Evolutionary conservation across 2,888 invertebrate genomes (phyloP), one percentile per base, ranked within the genome.

Genomic region (Drosophila tripunctata): DNA sequence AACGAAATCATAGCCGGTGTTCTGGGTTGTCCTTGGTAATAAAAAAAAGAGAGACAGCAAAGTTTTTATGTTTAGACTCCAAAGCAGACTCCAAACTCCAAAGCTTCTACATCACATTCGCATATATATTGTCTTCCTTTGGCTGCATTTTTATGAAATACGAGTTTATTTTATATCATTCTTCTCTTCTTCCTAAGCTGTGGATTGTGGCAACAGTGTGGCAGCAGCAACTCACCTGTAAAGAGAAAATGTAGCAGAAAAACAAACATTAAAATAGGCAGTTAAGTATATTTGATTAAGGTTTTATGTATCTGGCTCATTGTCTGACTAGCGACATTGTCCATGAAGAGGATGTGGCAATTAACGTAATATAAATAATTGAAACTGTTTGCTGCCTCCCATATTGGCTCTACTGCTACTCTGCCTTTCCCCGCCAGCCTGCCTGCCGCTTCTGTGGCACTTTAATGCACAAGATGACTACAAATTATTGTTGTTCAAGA

Each of bases 221-320:
- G 51, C 12, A 45, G 36, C 51, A 57, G 48, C 60, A 77, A 85
- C 82, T 86, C 71, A 87, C 88, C 82, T 83, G 88, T 56, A 83
- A 87, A 74, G 80, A 83, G 60, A 71, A 54, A 61, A 58, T 43
- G 50, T 64, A 70, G 74, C 72, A 61, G 68, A 85, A 67, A 87
- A 87, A 76, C 50, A 87, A 79, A 76, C 83, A 85, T 79, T 76
- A 82, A 57, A 85, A 85, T 71, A 69, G 71, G 71, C 71, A 58
- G 71, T 44, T 70, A 75, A 79, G 71, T 62, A 68, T 82, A 87
- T 81, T 84, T 84, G 79, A 84, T 81, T 78, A 78, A 71, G 77
- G 74, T 57, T 63, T 81, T 63, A 67, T 72, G 65, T n/a, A n/a
- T 74, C 76, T 73, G 45, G 50, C 56, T 52, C 60, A 73, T 78